A percentile compares a stretch with the other conserved stretches of the same genome.
Conservation (phyloP, 1,140 invertebrate genomes). For the Olivierus martensii region DNA sequence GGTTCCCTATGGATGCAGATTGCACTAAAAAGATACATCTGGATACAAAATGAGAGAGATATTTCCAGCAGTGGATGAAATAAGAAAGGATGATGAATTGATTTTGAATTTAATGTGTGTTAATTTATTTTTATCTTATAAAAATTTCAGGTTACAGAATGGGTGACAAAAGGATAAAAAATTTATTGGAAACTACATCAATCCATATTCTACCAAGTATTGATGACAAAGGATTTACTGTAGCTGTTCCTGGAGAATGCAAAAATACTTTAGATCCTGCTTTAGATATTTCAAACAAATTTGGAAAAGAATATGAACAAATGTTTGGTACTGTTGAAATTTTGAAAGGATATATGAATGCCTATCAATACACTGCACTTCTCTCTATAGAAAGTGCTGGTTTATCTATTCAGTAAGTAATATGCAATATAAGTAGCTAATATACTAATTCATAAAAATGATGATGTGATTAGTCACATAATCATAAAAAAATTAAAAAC, state of each 20-base stretch:
- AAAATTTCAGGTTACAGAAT: constrained; percentile 41
- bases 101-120: too few relatives aligned
- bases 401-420: constrained; percentile 18
- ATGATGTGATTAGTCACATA: too few relatives aligned
- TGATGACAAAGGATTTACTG: constrained; percentile 19
- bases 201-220: constrained; percentile 61
- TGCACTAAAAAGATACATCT: too few relatives aligned
- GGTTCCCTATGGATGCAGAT: too few relatives aligned
- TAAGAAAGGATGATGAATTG: too few relatives aligned
- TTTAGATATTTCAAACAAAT: constrained; percentile 15
- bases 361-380: constrained; percentile 31
- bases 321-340: constrained; percentile 12
- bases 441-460: too few relatives aligned
- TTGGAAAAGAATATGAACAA: constrained; percentile 11
- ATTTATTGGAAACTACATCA: constrained; percentile 51
- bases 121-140: too few relatives aligned
- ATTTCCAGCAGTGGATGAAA: too few relatives aligned
- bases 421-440: too few relatives aligned
- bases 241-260: not conserved
- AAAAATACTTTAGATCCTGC: constrained; percentile 22
- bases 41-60: too few relatives aligned
- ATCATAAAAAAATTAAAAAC: too few relatives aligned
- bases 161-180: constrained; percentile 44
- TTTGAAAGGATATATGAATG: constrained; percentile 11
- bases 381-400: constrained; percentile 47